A percentile compares a stretch with the other conserved stretches of the same genome.
Evolutionary conservation across 2,888 invertebrate genomes (phyloP).

Genomic region (Andricus curvator): DNA sequence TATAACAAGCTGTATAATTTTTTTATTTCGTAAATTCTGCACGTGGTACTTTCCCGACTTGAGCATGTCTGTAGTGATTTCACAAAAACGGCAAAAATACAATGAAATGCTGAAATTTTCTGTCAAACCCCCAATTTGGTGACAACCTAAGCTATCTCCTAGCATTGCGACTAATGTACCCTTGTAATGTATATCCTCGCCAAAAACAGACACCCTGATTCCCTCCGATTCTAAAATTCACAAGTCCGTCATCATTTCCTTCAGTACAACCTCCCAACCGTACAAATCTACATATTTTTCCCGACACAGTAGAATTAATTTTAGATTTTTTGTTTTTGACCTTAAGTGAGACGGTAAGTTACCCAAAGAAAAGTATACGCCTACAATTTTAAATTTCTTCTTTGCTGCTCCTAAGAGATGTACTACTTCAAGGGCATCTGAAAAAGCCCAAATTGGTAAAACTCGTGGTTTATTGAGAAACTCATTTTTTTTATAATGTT

Average conservation of each 20-base stretch:
- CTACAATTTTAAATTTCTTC: too few species aligned
- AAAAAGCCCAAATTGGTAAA: not conserved
- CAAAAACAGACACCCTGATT: not conserved
- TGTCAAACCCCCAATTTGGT: conserved; percentile 44
- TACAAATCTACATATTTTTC: too few species aligned
- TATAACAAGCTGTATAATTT: not conserved
- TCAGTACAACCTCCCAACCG: too few species aligned
- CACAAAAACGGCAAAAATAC: conserved; percentile 6
- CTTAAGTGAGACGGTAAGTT: too few species aligned
- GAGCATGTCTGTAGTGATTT: too few species aligned
- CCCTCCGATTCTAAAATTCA: conserved; percentile 39
- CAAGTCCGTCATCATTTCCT: too few species aligned
- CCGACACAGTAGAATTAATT: too few species aligned
- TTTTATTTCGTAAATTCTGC: too few species aligned
- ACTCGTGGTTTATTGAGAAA: not conserved
- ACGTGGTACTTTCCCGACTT: too few species aligned
- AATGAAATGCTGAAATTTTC: conserved; percentile 52
- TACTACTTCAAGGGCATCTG: not conserved
- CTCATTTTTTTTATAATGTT: not conserved
- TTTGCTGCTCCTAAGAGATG: too few species aligned
- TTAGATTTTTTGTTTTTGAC: too few species aligned
- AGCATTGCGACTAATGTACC: conserved; percentile 50
- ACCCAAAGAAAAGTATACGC: too few species aligned
- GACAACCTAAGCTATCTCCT: conserved; percentile 5
- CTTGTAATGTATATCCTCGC: conserved; percentile 42